Base-by-base conservation (phyloP, 1,140 invertebrate species). In the Charaxes varanes region DNA sequence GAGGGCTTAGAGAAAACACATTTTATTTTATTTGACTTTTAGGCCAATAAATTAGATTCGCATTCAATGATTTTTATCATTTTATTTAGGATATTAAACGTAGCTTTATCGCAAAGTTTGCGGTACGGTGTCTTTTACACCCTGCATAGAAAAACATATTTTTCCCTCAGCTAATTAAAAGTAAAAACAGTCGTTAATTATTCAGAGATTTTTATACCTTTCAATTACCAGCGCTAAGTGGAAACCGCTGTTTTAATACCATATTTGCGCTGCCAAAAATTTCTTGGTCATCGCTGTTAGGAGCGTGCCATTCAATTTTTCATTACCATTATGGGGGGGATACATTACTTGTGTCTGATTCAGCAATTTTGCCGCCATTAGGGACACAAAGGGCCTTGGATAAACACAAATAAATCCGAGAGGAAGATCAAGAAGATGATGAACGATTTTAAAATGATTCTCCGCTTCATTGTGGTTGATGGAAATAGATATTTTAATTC, bases 391-490 rank as follows among this genome's bases (percentile, higher is more conserved):
- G 28, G 33, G 32, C 6, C 31, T 5, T n/a, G 32, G 18, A 28
- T 31, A 49, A 49, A 49, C 32, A 49, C 40, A 49, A 49, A 49
- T 42, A 49, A 47, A 47, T 41, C 30, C 34, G 32, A 22, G 24
- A 35, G 34, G 27, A 40, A 49, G 33, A 32, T 36, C 27, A 49
- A 22, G 31, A 13, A 42, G 21, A 34, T 49, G 40, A 49, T 49
- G 21, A 49, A 49, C 42, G 38, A 37, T 43, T 49, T 42, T 49
- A 49, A 49, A 49, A 42, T 49, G 46, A 49, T 31, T 33, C 22
- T 26, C 32, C 38, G 22, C 18, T 42, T 22, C 12, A 42, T 35
- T 42, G 40, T 32, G 18, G 6, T 28, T 31, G n/a, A n/a, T n/a
- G n/a, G n/a, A n/a, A n/a, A n/a, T n/a, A n/a, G n/a, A n/a, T n/a